A percentile compares a stretch with the other conserved stretches of the same genome.
phyloP scores from a whole-genome alignment of 1,140 invertebrate genomes.

The Druon quercuslanigerum region DNA sequence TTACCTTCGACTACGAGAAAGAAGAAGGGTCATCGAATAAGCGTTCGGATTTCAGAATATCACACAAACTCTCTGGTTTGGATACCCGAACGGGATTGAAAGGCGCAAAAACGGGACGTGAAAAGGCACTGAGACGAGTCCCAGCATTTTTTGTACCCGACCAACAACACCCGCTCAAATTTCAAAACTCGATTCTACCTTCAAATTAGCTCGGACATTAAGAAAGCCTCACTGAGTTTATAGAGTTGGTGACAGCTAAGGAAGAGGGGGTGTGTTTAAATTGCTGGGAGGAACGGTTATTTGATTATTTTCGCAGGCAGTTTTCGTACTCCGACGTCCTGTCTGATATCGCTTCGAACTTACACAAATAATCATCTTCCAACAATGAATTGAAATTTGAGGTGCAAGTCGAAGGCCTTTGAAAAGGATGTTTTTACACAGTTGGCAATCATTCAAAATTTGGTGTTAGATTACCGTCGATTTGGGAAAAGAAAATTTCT shows the following conservation, averaged over 20 bases:
- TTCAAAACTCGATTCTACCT: slow-evolving; percentile 68
- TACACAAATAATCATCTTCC: slow-evolving; percentile 11
- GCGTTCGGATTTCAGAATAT: slow-evolving; percentile 60
- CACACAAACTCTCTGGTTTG: slow-evolving; percentile 53
- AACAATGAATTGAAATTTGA: slow-evolving; percentile 21
- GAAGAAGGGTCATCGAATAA: slow-evolving; percentile 41
- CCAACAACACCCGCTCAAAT: slow-evolving; percentile 60
- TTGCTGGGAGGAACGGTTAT: background rate
- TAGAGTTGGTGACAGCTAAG: slow-evolving; percentile 25
- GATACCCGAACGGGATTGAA: slow-evolving; percentile 42
- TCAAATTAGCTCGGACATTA: slow-evolving; percentile 69
- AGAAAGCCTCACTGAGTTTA: slow-evolving; percentile 40
- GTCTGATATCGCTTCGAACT: slow-evolving; percentile 20
- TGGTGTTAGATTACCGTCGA: background rate
- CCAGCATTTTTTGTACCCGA: slow-evolving; percentile 49
- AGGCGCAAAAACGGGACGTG: slow-evolving; percentile 49
- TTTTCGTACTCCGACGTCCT: slow-evolving; percentile 14
- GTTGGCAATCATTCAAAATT: background rate
- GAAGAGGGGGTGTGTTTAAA: background rate
- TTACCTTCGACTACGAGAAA: slow-evolving; percentile 45
- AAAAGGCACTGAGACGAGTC: slow-evolving; percentile 64
- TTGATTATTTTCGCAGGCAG: slow-evolving; percentile 22
- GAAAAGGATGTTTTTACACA: slow-evolving; percentile 10
- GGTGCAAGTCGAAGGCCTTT: slow-evolving; percentile 4
- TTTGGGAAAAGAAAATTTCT: background rate